Base-by-base conservation (phyloP, 2,888 invertebrate genomes). In the Mythimna albipuncta region DNA sequence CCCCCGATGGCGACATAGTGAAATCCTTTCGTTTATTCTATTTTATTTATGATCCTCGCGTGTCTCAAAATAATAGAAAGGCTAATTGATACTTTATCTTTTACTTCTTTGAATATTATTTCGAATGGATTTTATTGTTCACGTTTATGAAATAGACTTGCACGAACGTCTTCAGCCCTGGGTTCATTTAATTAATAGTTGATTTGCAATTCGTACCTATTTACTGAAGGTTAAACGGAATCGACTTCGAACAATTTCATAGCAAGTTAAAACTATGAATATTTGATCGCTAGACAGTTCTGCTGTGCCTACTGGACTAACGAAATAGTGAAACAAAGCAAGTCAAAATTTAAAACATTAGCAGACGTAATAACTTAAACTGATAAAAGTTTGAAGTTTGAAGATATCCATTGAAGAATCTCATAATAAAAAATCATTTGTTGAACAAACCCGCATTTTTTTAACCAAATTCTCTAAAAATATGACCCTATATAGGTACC, bases 61-160 rank as follows among this genome's bases (percentile, higher is more conserved):
- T 83, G 82, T 57, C 19, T 59, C 54, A 58, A 74, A 69, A 68
- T 50, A 77, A 38, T 67, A 44, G 54, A 11, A 75, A 65, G 2
- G 21, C 77, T 83, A 77, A 83, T 80, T 77, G 81, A 67, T 80
- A 74, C 57, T 72, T 72, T 83, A 65, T 68, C 54, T 58, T 69
- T 72, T 47, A 68, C 19, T 75, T 66, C 59, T 61, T 67, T 68
- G 19, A 69, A 57, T 74, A 68, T 38, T 81, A 64, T 54, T 55
- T 65, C 52, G 52, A 74, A 70, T 65, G 64, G 41, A 61, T 76
- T 82, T 80, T 73, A 77, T 63, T 64, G 68, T 61, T 76, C 67
- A 58, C 5, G 63, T 74, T 73, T 55, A 65, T 58, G 47, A 61
- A 66, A 57, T 57, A 35, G 59, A 68, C 70, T 54, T 61, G 73